Percentiles rank a stretch among this genome's conserved stretches.
phyloP scores from a whole-genome alignment of 2,888 invertebrate species.

The Dicycla oo region DNA sequence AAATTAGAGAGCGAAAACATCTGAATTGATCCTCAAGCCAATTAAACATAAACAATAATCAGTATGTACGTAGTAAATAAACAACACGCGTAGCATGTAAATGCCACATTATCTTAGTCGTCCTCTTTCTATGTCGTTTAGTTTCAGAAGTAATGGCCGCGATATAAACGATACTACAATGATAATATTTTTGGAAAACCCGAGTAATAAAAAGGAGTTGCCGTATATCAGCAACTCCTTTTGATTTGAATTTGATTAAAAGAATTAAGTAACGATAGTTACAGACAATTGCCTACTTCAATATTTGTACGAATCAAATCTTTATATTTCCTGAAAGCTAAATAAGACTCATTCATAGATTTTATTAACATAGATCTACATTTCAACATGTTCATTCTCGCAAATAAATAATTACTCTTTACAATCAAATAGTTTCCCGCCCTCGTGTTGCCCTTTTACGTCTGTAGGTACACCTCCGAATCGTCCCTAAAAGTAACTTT shows the following conservation, averaged over 20 bases:
- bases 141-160: constrained; percentile 48
- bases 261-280: background rate
- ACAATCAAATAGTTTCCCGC: constrained; percentile 35
- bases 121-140: constrained; percentile 44
- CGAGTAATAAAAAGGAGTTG: constrained; percentile 9
- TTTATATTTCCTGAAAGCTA: background rate
- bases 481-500: constrained; percentile 22
- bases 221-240: too few relatives aligned
- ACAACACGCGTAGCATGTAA: constrained; percentile 59
- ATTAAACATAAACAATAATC: constrained; percentile 62
- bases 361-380: background rate
- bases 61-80: constrained; percentile 62
- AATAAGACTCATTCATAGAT: background rate
- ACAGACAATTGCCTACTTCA: background rate
- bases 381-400: constrained; percentile 1
- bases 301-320: constrained; percentile 3
- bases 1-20: constrained; percentile 29
- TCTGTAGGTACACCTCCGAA: constrained; percentile 30
- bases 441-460: constrained; percentile 52
- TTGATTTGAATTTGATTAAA: too few relatives aligned
- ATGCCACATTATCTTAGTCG: constrained; percentile 59
- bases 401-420: constrained; percentile 22
- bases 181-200: constrained; percentile 43
- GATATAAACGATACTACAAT: constrained; percentile 34
- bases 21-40: constrained; percentile 44